Conservation (phyloP, 2,888 invertebrate species). For the Synergus umbraculus region DNA sequence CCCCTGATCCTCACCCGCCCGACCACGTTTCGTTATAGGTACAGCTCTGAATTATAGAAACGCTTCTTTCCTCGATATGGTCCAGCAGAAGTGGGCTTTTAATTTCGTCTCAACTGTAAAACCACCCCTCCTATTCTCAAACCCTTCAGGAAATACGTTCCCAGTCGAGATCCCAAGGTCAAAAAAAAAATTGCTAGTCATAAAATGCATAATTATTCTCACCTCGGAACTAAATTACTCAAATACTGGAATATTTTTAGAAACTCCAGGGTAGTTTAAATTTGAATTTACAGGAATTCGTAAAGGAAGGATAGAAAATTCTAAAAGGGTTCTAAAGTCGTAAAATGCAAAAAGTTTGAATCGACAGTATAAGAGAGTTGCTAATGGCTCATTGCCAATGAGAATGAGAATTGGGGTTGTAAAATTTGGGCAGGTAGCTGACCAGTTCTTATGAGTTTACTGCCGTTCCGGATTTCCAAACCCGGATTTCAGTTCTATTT, state of each 20-base stretch:
- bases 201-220: not conserved
- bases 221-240: not conserved
- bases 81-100: constrained; percentile 62
- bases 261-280: not conserved
- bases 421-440: constrained; percentile 15
- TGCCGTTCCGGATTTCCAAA: not conserved
- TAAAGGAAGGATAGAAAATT: not conserved
- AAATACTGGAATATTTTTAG: not conserved
- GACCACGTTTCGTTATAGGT: constrained; percentile 61
- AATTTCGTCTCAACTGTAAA: constrained; percentile 61
- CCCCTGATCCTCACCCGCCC: constrained; percentile 66
- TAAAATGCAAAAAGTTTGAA: constrained; percentile 19
- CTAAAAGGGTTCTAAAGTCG: not conserved
- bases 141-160: not conserved
- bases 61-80: constrained; percentile 55
- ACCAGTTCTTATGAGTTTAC: constrained; percentile 2
- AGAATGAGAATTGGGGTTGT: constrained; percentile 1
- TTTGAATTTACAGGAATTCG: not conserved
- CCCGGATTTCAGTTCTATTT: not conserved
- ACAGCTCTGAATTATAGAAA: constrained; percentile 73
- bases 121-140: constrained; percentile 48
- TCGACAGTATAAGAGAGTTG: not conserved
- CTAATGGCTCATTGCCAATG: constrained; percentile 16
- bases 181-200: not conserved
- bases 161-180: not conserved